Percentiles rank a stretch among this genome's conserved stretches.
These are phyloP conservation scores for Pyrgus malvae DNA, from an alignment of 2,888 invertebrate genomes.

Conservation along the genomic window DNA sequence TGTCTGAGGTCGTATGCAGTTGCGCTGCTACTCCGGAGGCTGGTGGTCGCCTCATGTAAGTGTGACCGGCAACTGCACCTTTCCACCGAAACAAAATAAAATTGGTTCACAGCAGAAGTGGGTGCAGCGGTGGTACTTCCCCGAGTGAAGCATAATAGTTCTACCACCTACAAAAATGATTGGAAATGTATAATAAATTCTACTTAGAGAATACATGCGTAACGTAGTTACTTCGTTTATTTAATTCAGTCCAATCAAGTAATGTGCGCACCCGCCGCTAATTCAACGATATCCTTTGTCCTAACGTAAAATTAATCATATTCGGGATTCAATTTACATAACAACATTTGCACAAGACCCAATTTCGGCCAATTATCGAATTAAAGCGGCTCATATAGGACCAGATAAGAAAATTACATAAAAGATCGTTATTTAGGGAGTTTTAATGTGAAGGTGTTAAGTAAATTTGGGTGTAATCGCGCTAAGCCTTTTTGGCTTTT, in stretches of 20 bases:
- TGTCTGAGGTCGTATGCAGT: too few species aligned
- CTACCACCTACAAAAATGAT: not conserved
- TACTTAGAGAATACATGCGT: not conserved
- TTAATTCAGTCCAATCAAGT: constrained; percentile 50
- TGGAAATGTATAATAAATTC: too few species aligned
- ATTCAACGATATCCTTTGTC: constrained; percentile 44
- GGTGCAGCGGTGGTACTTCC: too few species aligned
- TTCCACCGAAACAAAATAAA: too few species aligned
- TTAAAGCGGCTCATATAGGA: constrained; percentile 60
- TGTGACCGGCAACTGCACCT: too few species aligned
- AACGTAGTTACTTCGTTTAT: constrained; percentile 35
- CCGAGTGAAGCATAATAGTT: too few species aligned
- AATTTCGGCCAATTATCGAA: constrained; percentile 67
- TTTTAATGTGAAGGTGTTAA: constrained; percentile 78
- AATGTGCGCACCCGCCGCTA: constrained; percentile 39
- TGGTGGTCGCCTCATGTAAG: too few species aligned
- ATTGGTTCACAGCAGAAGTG: too few species aligned
- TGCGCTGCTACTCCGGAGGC: too few species aligned
- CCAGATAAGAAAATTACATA: constrained; percentile 71
- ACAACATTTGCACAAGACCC: constrained; percentile 66
- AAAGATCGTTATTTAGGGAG: constrained; percentile 69
- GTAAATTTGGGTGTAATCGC: constrained; percentile 81
- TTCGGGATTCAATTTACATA: constrained; percentile 64
- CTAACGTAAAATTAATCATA: constrained; percentile 58
- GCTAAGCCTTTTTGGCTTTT: constrained; percentile 67